These are phyloP conservation scores for Isotomurus palustris DNA, from an alignment of 2,888 invertebrate species.

Conservation along the genomic window DNA sequence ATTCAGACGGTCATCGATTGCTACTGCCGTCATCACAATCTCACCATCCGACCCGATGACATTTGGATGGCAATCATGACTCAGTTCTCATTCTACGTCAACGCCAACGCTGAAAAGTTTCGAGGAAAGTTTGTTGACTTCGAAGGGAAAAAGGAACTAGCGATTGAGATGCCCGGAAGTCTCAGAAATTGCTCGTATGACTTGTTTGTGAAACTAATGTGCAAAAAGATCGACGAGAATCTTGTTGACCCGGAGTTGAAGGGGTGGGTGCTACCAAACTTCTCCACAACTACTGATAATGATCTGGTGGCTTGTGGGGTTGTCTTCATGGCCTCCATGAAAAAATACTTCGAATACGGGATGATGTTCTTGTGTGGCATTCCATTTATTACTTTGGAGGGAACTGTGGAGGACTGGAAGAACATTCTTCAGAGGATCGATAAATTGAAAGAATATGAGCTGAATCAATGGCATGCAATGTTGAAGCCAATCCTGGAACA, in stretches of 20 bases:
- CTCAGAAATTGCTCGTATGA: constrained; percentile 15
- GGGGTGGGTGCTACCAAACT: constrained; percentile 13
- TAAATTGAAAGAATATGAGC: constrained; percentile 23
- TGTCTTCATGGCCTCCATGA: constrained; percentile 13
- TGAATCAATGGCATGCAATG: constrained; percentile 23
- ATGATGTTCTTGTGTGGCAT: constrained; percentile 1
- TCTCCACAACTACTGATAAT: constrained; percentile 6
- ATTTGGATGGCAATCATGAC: constrained; percentile 32
- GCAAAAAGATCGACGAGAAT: constrained; percentile 12
- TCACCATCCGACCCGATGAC: constrained; percentile 28
- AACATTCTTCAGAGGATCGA: constrained; percentile 16
- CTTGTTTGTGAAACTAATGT: constrained; percentile 8
- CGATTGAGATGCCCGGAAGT: constrained; percentile 3
- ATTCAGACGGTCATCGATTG: constrained; percentile 12
- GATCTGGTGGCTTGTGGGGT: constrained; percentile 9
- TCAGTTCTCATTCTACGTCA: constrained; percentile 33
- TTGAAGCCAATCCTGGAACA: constrained; percentile 26
- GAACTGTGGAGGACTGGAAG: constrained; percentile 28
- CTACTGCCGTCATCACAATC: constrained; percentile 24
- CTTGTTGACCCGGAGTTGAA: constrained; percentile 6
- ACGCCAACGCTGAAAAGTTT: constrained; percentile 26
- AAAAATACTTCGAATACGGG: constrained; percentile 10
- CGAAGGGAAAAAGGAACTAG: constrained; percentile 21
- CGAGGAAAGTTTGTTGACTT: constrained; percentile 27
- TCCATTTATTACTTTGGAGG: constrained; percentile 5